phyloP scores from a whole-genome alignment of 2,113 vertebrate species.

The Bos taurus region ARS-UCD2.0 NC_037352.1:21829001-21829500 shows the following conservation, averaged over 20 bases:
- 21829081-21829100: not conserved
- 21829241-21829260: not conserved
- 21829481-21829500: not conserved
- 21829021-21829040: not conserved
- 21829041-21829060: not conserved
- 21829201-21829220: not conserved
- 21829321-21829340: not conserved
- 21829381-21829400: not conserved
- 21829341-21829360: not conserved
- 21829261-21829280: not conserved
- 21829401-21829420: not conserved
- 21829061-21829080: not conserved
- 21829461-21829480: not conserved
- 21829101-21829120: not conserved
- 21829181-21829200: not conserved
- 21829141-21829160: not conserved
- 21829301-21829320: not conserved
- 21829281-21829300: not conserved
- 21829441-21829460: not conserved
- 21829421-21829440: not conserved
- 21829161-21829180: not conserved
- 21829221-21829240: not conserved
- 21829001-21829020: not conserved
- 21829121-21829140: not conserved
- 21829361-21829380: fast-evolving